Base-by-base conservation (phyloP, 1,140 invertebrate genomes). In the Pseudomyrmex sp. region DNA sequence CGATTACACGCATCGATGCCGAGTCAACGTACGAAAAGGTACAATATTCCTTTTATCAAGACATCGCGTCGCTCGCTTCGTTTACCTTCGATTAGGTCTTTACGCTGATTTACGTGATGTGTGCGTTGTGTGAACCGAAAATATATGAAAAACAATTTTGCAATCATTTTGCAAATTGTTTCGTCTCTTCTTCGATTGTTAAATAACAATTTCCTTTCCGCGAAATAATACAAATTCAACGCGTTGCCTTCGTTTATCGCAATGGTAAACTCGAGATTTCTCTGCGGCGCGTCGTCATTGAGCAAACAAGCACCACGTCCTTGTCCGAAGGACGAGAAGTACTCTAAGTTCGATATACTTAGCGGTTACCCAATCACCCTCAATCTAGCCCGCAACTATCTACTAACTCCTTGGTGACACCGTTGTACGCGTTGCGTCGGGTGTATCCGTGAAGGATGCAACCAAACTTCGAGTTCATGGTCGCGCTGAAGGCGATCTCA, bases 261-360 rank as follows among this genome's bases (percentile, higher is more conserved):
- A 35, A 59, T 44, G 15, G 74, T 66, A 68, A 82, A 73, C 72
- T 82, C 66, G 46, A 52, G 58, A 82, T 68, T 72, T 84, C 75
- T 56, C 75, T 56, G 79, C 54, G 85, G 80, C 72, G 70, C 75
- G 46, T 15, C 63, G 75, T 86, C 80, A 84, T 88, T 73, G 88
- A 85, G 82, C 87, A 89, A 89, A 89, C 88, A 86, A 89, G 84
- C 86, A 72, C 82, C 87, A 59, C 76, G 46, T 85, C 69, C 84
- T 86, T 75, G 87, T 76, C 83, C 84, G 58, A 83, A 85, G 80
- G 87, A 54, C 59, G 63, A 75, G 26, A 75, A 88, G 87, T 89
- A 88, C 87, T 86, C 87, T 84, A 88, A 89, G 88, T 88, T 85
- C 85, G 88, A 89, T 89, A 89, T 89, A 88, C 88, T 89, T 89